Percentiles rank a stretch among this genome's conserved stretches.
Conservation (phyloP, 2,888 invertebrate genomes). For the Sphecodes monilicornis region DNA sequence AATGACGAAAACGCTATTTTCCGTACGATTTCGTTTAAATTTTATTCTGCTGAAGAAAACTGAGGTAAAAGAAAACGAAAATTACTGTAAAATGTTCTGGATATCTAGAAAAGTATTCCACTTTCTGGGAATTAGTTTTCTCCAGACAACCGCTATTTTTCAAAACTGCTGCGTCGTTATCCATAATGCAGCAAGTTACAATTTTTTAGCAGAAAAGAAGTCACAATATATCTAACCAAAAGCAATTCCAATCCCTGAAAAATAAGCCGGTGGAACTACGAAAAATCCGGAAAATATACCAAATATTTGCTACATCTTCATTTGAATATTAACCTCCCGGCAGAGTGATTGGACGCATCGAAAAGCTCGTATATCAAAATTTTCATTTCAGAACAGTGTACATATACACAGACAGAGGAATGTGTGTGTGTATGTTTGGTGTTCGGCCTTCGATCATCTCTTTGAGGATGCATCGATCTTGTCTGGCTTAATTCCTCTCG, state of each 20-base stretch:
- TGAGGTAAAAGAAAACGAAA: no score
- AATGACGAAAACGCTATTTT: no score
- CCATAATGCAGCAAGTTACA: background rate
- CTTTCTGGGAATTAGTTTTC: conserved; percentile 18
- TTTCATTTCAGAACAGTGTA: background rate
- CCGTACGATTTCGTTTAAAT: no score
- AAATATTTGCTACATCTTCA: conserved; percentile 33
- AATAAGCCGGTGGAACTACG: background rate
- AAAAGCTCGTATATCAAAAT: background rate
- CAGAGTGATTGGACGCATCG: conserved; percentile 8
- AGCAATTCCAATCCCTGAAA: background rate
- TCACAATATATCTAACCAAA: no score
- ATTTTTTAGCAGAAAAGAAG: background rate
- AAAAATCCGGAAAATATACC: background rate
- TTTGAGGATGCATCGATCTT: conserved; percentile 18
- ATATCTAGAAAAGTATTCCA: no score
- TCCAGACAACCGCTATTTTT: background rate
- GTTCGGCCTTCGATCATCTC: background rate
- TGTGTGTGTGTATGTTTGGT: background rate
- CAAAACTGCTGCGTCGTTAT: background rate
- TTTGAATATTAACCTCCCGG: background rate
- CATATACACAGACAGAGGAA: no score
- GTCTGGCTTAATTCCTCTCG: conserved; percentile 42
- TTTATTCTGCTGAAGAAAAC: no score
- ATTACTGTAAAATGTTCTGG: no score